These are phyloP conservation scores for Eristalis tenax DNA, from an alignment of 2,888 invertebrate species.

Conservation along the genomic window DNA sequence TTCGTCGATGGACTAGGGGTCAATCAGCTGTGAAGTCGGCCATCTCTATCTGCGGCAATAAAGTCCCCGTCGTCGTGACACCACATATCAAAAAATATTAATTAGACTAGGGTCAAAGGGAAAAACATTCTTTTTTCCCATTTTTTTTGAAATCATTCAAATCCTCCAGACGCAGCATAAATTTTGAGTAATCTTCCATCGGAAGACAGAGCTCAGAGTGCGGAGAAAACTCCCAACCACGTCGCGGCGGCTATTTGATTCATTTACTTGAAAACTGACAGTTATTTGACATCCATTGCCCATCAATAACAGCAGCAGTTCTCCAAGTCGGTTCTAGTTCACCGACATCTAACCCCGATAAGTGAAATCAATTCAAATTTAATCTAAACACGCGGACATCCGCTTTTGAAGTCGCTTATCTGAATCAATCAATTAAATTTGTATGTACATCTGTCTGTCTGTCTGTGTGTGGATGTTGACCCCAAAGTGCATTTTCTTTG, in stretches of 20 bases:
- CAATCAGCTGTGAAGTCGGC: no score
- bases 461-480: constrained; percentile 6
- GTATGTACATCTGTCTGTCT: neutral
- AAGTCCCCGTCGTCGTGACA: no score
- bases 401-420: constrained; percentile 30
- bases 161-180: no score
- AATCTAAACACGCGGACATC: constrained; percentile 4
- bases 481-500: constrained; percentile 39
- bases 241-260: neutral
- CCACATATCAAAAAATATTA: no score
- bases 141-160: no score
- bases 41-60: no score
- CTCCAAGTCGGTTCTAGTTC: constrained; percentile 26
- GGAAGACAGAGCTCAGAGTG: neutral
- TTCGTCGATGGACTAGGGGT: no score
- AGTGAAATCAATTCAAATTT: constrained; percentile 36
- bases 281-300: constrained; percentile 11
- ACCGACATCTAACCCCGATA: constrained; percentile 30
- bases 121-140: neutral
- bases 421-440: constrained; percentile 3
- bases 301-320: neutral
- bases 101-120: no score
- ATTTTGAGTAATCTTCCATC: no score
- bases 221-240: neutral
- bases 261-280: constrained; percentile 24